Conservation (phyloP, 1,140 invertebrate genomes). For the Nilaparvata lugens region DNA sequence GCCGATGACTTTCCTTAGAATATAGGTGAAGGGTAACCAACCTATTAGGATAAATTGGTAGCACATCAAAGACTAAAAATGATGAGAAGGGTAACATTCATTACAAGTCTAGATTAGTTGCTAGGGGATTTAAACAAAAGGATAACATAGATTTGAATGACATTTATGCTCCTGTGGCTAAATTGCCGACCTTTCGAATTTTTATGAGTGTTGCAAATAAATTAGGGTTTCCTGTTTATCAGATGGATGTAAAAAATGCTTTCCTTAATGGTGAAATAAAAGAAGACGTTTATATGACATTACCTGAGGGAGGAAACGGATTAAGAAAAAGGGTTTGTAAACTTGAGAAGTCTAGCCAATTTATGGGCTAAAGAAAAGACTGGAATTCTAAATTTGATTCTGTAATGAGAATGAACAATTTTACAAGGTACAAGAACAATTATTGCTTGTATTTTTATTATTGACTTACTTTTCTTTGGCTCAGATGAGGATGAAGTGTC, state of each 20-base stretch:
- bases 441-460: slow-evolving; percentile 26
- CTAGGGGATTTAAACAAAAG: slow-evolving; percentile 16
- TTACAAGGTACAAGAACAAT: slow-evolving; percentile 16
- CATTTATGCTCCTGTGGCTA: too few relatives aligned
- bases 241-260: too few relatives aligned
- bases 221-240: too few relatives aligned
- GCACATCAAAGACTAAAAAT: too few relatives aligned
- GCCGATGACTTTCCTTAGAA: too few relatives aligned
- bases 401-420: slow-evolving; percentile 19
- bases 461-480: slow-evolving; percentile 32
- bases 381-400: slow-evolving; percentile 26
- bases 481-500: too few relatives aligned
- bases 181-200: too few relatives aligned
- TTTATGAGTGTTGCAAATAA: too few relatives aligned
- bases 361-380: slow-evolving; percentile 27
- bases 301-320: slow-evolving; percentile 15
- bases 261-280: slow-evolving; percentile 21
- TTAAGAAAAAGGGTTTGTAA: slow-evolving; percentile 23
- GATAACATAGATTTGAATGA: slow-evolving; percentile 12
- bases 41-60: too few relatives aligned
- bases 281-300: slow-evolving; percentile 20
- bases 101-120: slow-evolving; percentile 22
- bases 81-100: too few relatives aligned
- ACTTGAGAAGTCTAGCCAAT: slow-evolving; percentile 27
- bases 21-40: too few relatives aligned